Evolutionary conservation across 2,797 vertebrate genomes (phyloP).

Genomic region (Arnoldichthys spilopterus): DNA sequence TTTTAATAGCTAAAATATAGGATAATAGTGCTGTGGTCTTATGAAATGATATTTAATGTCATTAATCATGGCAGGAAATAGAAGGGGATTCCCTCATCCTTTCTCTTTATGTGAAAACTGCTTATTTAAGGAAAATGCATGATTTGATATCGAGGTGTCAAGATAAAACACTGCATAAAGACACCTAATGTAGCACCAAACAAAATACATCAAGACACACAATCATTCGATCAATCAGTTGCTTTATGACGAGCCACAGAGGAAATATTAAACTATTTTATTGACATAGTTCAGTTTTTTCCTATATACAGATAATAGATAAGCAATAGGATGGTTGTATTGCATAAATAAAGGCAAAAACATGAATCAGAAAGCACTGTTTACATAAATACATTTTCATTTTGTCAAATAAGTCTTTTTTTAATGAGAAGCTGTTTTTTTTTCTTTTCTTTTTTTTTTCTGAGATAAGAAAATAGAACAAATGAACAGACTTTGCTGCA

Average conservation of each 20-base stretch:
- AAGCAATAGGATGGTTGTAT: constrained; percentile 67
- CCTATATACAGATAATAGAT: constrained; percentile 83
- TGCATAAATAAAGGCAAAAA: constrained; percentile 53
- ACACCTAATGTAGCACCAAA: too few species aligned
- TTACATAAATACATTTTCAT: constrained; percentile 56
- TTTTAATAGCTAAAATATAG: too few species aligned
- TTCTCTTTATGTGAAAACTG: neutral
- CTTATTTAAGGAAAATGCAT: neutral
- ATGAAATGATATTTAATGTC: neutral
- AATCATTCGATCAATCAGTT: constrained; percentile 79
- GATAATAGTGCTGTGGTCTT: neutral
- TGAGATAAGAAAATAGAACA: constrained; percentile 12
- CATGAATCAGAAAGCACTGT: constrained; percentile 36
- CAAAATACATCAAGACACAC: constrained; percentile 74
- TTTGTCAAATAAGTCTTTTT: constrained; percentile 12
- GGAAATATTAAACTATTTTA: constrained; percentile 89
- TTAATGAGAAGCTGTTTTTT: constrained; percentile 8
- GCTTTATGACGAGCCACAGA: constrained; percentile 79
- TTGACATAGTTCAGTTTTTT: constrained; percentile 78
- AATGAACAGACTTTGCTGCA: constrained; percentile 7
- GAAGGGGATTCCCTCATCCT: neutral
- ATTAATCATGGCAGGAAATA: neutral
- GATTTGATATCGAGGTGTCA: neutral
- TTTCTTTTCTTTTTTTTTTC: neutral
- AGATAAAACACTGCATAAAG: too few species aligned